Evolutionary conservation across 2,888 invertebrate species (phyloP).

Genomic region (Ectemnius lituratus): DNA sequence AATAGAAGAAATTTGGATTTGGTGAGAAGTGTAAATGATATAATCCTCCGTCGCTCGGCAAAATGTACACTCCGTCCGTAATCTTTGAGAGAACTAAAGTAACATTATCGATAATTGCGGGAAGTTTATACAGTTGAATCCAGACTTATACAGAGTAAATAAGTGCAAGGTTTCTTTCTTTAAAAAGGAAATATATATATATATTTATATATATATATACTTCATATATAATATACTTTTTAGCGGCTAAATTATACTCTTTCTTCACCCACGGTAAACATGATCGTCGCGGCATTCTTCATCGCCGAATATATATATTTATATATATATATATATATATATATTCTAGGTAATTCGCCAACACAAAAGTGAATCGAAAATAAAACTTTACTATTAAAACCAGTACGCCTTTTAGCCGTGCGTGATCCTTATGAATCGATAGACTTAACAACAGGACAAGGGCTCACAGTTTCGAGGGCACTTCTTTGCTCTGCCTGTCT

Average conservation of each 20-base stretch:
- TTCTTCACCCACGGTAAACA: constrained; percentile 48
- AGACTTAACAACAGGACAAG: constrained; percentile 57
- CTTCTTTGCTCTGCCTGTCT: constrained; percentile 62
- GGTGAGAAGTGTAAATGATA: constrained; percentile 51
- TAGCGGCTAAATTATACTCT: constrained; percentile 63
- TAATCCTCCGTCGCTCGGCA: constrained; percentile 58
- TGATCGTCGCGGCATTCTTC: constrained; percentile 49
- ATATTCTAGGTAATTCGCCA: constrained; percentile 30
- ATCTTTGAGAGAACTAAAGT: constrained; percentile 65
- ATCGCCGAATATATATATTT: constrained; percentile 46
- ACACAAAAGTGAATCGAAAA: constrained; percentile 50
- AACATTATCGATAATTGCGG: constrained; percentile 62
- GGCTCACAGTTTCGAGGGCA: constrained; percentile 60
- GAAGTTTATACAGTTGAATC: constrained; percentile 65
- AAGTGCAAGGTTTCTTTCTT: constrained; percentile 47
- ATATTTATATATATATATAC: constrained; percentile 40
- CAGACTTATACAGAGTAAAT: constrained; percentile 57
- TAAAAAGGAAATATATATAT: constrained; percentile 57
- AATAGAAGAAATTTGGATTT: constrained; percentile 53
- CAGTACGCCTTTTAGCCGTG: constrained; percentile 48
- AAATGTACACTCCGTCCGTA: constrained; percentile 70
- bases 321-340: constrained; percentile 35
- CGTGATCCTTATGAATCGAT: constrained; percentile 42
- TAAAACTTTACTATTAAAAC: constrained; percentile 50
- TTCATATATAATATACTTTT: constrained; percentile 32